Conservation (phyloP, 2,113 vertebrate genomes). For the Pomatostomus ruficeps region DNA sequence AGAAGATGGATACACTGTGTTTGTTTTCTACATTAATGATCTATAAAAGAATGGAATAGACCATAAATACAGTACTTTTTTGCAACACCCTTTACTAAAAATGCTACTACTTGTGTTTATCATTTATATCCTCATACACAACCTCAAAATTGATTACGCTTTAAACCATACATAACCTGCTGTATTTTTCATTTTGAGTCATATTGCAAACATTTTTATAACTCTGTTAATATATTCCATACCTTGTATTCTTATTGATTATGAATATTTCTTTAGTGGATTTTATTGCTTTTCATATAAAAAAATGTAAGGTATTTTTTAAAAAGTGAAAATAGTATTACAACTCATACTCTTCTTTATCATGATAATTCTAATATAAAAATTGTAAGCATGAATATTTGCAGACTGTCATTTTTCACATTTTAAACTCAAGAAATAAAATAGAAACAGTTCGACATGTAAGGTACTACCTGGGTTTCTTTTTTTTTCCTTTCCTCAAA, state of each 20-base stretch:
- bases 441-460: constrained; percentile 37
- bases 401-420: constrained; percentile 31
- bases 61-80: constrained; percentile 73
- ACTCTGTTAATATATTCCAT: constrained; percentile 77
- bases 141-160: constrained; percentile 78
- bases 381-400: constrained; percentile 28
- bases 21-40: constrained; percentile 79
- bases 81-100: constrained; percentile 77
- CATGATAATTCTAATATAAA: constrained; percentile 55
- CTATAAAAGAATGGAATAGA: constrained; percentile 75
- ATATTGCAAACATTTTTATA: constrained; percentile 75
- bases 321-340: constrained; percentile 54
- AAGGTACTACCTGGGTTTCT: not conserved
- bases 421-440: constrained; percentile 57
- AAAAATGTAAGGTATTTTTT: constrained; percentile 61
- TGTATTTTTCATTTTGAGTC: constrained; percentile 76
- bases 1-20: constrained; percentile 69
- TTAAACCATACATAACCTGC: constrained; percentile 73
- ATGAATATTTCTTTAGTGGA: constrained; percentile 75
- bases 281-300: constrained; percentile 77
- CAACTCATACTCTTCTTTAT: constrained; percentile 56
- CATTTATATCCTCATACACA: constrained; percentile 74
- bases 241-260: constrained; percentile 80
- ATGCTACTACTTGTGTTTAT: constrained; percentile 73
- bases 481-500: constrained; percentile 1